Base-by-base conservation (phyloP, 2,888 invertebrate genomes). In the Rhagophthalmus giganteus region DNA sequence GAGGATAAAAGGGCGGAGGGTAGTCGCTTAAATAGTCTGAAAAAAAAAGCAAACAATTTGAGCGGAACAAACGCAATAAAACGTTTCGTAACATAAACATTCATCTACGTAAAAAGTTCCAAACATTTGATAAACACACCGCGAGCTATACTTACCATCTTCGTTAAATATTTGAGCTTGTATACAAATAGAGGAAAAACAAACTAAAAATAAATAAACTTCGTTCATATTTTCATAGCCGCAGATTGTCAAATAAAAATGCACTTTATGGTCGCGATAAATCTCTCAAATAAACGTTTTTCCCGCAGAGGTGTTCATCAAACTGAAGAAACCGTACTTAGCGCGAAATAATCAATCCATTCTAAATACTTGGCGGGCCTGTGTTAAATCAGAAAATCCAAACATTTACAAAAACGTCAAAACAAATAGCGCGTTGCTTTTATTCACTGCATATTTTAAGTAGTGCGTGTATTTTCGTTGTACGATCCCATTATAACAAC, bases 361-460 rank as follows among this genome's bases (percentile, higher is more conserved):
- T 67, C 65, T 60, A 62, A 68, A 69, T 64, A 58, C 58, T 60
- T 60, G 47, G 57, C 54, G 61, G n/a, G 62, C 66, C 70, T 72
- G 72, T 64, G 65, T 68, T 69, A 64, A 60, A 71, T 72, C 72
- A 69, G 61, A 61, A 64, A 65, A 72, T 71, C 70, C 69, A 71
- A 72, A 72, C 71, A 72, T 72, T 72, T 70, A 67, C 54, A 48
- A 55, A 62, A 69, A 71, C 71, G 71, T 72, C 72, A 72, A 69
- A 72, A 72, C 70, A 72, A 65, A 67, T 64, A 65, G 58, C 53
- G 53, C 54, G 56, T 57, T 60, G 60, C 62, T 62, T 63, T 64
- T 67, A 64, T 64, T 62, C 63, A 62, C 54, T 48, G 61, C 59
- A 61, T 64, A 62, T 63, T 62, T 63, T 63, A 60, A 60, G 55